Evolutionary conservation across 53 echinoderm and acorn worm genomes (phyloP), one percentile per base, ranked within the genome.

Genomic region (Arbacia lixula): DNA sequence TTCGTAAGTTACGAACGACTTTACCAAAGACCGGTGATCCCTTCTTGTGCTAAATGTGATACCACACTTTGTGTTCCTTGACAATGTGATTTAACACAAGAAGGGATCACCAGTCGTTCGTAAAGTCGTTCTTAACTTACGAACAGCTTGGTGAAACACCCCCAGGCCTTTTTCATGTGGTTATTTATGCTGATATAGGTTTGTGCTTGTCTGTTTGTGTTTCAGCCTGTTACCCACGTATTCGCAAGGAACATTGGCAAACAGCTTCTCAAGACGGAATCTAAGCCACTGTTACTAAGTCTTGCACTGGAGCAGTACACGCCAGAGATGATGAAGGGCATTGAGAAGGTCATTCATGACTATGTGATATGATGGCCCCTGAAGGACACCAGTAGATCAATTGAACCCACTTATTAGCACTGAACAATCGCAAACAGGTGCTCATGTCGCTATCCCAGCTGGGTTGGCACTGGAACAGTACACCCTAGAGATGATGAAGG

Each of bases 181-280:
- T 8, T 2, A 24, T 55, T 12, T 55, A 55, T 55, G 20, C 1
- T 60, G 34, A 64, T 14, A 6, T 33, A 64, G 1, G 1, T 19
- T 64, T 34, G 3, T 29, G 31, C 2, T 5, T 64, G 22, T 69
- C 27, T 36, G 22, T 69, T 41, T 22, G 26, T 12, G 12, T 17
- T 54, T 39, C 73, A 94, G 94, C 86, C 94, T 16, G 57, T 91
- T 10, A 88, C 85, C 0, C 94, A 98, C 33, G 93, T 98, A 29
- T 92, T 85, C 60, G 94, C 94, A 31, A 90, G 86, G 75, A 94
- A 98, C 64, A 65, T 98, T 12, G 98, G 92, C 14, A 86, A 90
- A 46, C 72, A 92, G 4, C 88, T 90, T 60, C 58, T 69, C 22
- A 76, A 84, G 20, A 51, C 71, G 2, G 71, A 88, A 34, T 78